Percentiles rank a stretch among this genome's conserved stretches.
Evolutionary conservation across 2,797 vertebrate species (phyloP).

Genomic region (Sebastes hubbsi): DNA sequence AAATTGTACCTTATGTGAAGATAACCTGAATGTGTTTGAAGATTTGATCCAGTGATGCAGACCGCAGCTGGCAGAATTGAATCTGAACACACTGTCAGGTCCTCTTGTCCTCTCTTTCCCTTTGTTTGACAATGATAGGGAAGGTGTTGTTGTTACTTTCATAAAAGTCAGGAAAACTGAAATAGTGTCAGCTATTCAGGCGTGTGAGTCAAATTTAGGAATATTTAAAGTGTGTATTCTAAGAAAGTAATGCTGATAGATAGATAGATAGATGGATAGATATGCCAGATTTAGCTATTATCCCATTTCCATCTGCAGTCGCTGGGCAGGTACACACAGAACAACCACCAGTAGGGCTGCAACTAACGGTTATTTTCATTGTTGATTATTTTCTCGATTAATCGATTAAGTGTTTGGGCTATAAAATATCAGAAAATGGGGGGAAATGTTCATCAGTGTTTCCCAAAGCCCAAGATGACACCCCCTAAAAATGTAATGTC

Average conservation of each 20-base stretch:
- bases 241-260: background rate
- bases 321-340: background rate
- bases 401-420: too few species aligned
- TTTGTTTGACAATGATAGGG: background rate
- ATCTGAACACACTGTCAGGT: background rate
- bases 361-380: too few species aligned
- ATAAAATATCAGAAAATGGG: too few species aligned
- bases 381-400: too few species aligned
- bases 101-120: background rate
- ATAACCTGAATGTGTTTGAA: background rate
- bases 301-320: background rate
- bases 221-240: background rate
- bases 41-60: background rate
- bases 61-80: background rate
- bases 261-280: too few species aligned
- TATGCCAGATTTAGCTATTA: background rate
- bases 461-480: too few species aligned
- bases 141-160: background rate
- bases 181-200: accelerated
- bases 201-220: background rate
- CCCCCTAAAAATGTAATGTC: accelerated
- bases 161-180: background rate
- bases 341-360: background rate
- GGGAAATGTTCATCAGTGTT: too few species aligned
- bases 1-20: background rate